A percentile compares a stretch with the other conserved stretches of the same genome.
Evolutionary conservation across 2,113 vertebrate genomes (phyloP).

Genomic region (Gymnobelideus leadbeateri): DNA sequence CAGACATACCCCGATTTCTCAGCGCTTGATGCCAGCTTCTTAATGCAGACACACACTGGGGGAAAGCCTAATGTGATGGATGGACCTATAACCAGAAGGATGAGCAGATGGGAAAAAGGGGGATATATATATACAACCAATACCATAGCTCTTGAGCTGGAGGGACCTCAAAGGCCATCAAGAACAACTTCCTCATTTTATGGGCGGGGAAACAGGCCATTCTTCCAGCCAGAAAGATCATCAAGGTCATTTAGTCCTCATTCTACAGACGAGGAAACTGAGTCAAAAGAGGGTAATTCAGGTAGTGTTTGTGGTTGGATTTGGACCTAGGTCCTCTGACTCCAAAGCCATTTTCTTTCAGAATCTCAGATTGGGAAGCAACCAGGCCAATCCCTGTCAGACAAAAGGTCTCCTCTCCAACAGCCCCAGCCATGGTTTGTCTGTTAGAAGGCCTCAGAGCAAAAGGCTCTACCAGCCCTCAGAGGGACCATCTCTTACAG

Average conservation of each 20-base stretch:
- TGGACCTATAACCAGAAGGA: not conserved
- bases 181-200: not conserved
- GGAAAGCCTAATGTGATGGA: not conserved
- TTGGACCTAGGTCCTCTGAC: not conserved
- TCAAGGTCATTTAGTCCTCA: not conserved
- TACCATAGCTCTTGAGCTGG: not conserved
- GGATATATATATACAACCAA: not conserved
- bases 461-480: not conserved
- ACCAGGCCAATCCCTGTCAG: no score
- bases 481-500: not conserved
- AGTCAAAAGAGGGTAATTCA: no score
- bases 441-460: not conserved
- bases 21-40: not conserved
- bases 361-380: not conserved
- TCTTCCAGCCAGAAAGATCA: not conserved
- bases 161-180: not conserved
- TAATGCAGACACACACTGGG: not conserved
- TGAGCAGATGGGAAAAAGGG: not conserved
- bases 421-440: not conserved
- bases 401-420: not conserved
- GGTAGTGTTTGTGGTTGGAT: no score
- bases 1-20: not conserved
- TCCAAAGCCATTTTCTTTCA: not conserved
- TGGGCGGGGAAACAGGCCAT: not conserved
- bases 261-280: not conserved